These are phyloP conservation scores for Macrostomum lignano DNA, from an alignment of 1,140 invertebrate genomes.

Conservation along the genomic window DNA sequence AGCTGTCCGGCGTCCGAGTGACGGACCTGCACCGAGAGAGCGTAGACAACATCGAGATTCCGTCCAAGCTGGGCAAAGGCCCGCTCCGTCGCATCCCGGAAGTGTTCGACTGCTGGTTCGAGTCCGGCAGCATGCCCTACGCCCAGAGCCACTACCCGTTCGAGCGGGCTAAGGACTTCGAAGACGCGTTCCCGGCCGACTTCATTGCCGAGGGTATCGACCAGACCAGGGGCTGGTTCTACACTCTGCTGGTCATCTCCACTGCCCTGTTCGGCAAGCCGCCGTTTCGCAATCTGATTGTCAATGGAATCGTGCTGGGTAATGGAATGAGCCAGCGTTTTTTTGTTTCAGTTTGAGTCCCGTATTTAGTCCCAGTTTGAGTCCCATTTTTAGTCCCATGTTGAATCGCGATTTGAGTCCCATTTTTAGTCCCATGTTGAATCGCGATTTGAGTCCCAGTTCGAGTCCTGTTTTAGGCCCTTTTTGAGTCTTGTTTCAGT, in stretches of 20 bases:
- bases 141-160: constrained; percentile 78
- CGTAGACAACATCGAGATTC: constrained; percentile 72
- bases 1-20: constrained; percentile 47
- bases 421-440: too few species aligned
- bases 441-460: too few species aligned
- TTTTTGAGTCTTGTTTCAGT: too few species aligned
- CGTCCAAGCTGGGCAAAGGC: constrained; percentile 51
- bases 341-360: too few species aligned
- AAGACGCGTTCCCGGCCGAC: constrained; percentile 82
- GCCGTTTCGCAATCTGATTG: constrained; percentile 87
- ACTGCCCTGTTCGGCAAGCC: constrained; percentile 81
- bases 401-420: too few species aligned
- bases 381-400: too few species aligned
- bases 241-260: constrained; percentile 34
- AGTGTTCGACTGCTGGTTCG: constrained; percentile 99
- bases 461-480: too few species aligned
- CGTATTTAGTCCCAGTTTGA: too few species aligned
- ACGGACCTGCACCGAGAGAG: constrained; percentile 74
- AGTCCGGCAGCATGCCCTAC: constrained; percentile 95
- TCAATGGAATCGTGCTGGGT: constrained; percentile 72
- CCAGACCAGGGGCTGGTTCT: constrained; percentile 73
- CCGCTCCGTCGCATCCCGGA: constrained; percentile 54
- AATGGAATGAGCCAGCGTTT: too few species aligned
- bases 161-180: constrained; percentile 62
- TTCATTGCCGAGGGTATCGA: constrained; percentile 97